Base-by-base conservation (phyloP, 2,797 vertebrate species). In the Cyprinodon diabolis region DNA sequence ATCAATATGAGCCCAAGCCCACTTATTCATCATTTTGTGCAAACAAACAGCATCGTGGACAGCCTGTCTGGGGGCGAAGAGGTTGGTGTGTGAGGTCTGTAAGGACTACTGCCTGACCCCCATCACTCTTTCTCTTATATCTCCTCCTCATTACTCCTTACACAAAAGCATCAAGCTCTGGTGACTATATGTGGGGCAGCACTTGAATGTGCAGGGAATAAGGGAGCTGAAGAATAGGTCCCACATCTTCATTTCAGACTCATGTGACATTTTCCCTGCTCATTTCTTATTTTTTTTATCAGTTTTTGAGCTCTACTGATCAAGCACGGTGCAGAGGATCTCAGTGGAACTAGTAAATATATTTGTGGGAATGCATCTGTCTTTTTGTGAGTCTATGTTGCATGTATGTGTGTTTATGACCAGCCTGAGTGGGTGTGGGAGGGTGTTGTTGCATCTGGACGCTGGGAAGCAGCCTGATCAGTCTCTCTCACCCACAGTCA, bases 11-110 rank as follows among this genome's bases (percentile, higher is more conserved):
- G 90, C 87, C 88, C 91, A 91, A 91, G 90, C 89, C 94, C 94
- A 95, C 95, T 96, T 93, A 96, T 97, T 96, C 91, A 96, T 96
- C 94, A 95, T 86, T 83, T 93, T 94, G 83, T 86, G 90, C 91
- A 95, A 96, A 94, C 93, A 94, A 95, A 95, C 79, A 55, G 81
- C 84, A 87, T 90, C 86, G 70, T 84, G 86, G 87, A 81, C 88
- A 84, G 81, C 79, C 72, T 87, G 88, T 91, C 75, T 67, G 83
- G 72, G 77, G 21, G 74, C 43, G 82, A 35, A 79, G 71, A 74
- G 68, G 80, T 66, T 74, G 84, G 87, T 78, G 85, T 66, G 73
- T 25, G 37, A 83, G 86, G 85, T 90, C 90, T 84, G 52, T 30
- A 74, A 87, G 87, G 79, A 73, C 84, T 89, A 80, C 83, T 75